Evolutionary conservation across 2,888 invertebrate species (phyloP).

Genomic region (Oasisia sp.): DNA sequence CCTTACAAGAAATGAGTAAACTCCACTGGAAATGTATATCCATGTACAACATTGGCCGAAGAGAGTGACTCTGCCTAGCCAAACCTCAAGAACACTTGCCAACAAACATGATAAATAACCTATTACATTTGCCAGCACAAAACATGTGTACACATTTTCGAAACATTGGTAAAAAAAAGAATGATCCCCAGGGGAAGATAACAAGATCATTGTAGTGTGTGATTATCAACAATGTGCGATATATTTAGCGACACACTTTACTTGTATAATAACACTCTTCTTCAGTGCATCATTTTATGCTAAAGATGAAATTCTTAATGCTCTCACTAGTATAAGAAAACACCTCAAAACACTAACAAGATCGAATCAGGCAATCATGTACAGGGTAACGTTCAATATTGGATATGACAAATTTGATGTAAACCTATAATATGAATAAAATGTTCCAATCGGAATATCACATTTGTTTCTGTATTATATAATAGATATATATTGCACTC

Average conservation of each 20-base stretch:
- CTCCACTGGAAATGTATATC: not conserved
- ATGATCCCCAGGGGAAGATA: not conserved
- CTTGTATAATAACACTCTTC: not conserved
- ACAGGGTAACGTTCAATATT: not conserved
- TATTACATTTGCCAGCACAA: not conserved
- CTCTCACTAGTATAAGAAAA: slow-evolving; percentile 9
- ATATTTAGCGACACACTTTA: slow-evolving; percentile 2
- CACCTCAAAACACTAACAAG: not conserved
- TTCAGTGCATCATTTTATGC: not conserved
- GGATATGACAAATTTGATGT: slow-evolving; percentile 17
- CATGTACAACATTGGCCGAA: not conserved
- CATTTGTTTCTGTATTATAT: slow-evolving; percentile 5
- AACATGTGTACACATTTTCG: not conserved
- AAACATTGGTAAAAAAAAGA: slow-evolving; percentile 14
- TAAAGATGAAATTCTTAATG: not conserved
- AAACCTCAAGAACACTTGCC: not conserved
- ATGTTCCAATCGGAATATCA: slow-evolving; percentile 13
- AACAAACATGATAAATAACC: not conserved
- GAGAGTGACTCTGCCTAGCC: no score
- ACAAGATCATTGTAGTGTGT: not conserved
- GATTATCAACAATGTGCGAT: not conserved
- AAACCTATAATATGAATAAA: slow-evolving; percentile 17
- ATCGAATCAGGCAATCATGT: not conserved
- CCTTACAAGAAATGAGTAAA: slow-evolving; percentile 17
- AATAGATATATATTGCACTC: slow-evolving; percentile 17